Conservation (phyloP, 2,797 vertebrate species). For the Sebastes minor region DNA sequence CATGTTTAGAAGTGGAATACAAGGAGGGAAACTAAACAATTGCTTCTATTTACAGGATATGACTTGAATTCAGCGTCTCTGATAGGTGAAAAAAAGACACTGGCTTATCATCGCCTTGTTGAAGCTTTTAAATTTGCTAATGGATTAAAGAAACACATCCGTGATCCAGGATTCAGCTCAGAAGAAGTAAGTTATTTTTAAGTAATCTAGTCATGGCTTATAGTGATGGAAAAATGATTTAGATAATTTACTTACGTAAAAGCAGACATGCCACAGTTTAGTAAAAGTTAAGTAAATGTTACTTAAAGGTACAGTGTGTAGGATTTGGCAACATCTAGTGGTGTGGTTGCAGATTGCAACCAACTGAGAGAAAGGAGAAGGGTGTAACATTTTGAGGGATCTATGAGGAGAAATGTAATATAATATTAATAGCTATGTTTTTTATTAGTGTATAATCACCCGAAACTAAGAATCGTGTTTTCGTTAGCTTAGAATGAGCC, state of each 20-base stretch:
- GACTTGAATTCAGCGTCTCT: conserved; percentile 69
- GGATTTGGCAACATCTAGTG: not conserved
- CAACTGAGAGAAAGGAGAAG: not conserved
- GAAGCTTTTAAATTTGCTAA: conserved; percentile 91
- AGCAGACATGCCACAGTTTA: not conserved
- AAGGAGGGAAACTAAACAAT: not conserved
- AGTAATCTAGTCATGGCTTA: not conserved
- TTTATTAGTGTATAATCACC: too few relatives aligned
- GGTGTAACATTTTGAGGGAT: too few relatives aligned
- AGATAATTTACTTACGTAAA: not conserved
- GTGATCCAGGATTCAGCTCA: conserved; percentile 78
- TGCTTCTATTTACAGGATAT: conserved; percentile 80
- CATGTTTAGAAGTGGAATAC: not conserved
- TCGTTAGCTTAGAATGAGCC: too few relatives aligned
- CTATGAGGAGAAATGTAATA: too few relatives aligned
- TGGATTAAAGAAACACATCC: conserved; percentile 77
- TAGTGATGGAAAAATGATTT: not conserved
- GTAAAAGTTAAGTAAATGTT: not conserved
- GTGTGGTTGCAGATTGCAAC: not conserved
- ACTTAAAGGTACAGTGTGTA: not conserved
- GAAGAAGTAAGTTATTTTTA: conserved; percentile 54
- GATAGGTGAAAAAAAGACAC: conserved; percentile 45
- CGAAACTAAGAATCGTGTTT: too few relatives aligned
- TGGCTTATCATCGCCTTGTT: conserved; percentile 84
- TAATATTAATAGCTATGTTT: too few relatives aligned